Conservation (phyloP, 2,113 vertebrate genomes). For the Ctenomys sociabilis region DNA sequence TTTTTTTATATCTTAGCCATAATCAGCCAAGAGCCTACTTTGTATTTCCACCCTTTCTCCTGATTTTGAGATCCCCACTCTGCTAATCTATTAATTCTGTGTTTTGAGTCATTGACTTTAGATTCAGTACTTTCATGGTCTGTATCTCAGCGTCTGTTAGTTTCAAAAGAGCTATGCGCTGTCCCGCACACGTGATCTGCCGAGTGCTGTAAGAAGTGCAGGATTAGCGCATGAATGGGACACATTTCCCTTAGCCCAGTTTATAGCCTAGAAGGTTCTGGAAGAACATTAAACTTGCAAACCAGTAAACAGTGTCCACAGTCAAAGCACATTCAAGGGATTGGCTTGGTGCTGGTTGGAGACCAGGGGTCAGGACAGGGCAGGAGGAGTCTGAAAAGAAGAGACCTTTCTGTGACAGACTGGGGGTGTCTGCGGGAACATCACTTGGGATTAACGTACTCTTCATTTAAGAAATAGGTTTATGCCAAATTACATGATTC, state of each 20-base stretch:
- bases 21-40: conserved; percentile 37
- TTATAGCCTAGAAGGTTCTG: not conserved
- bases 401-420: not conserved
- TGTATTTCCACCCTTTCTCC: conserved; percentile 57
- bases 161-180: conserved; percentile 11
- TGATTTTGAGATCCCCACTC: not conserved
- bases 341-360: not conserved
- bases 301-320: not conserved
- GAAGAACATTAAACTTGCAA: conserved; percentile 1
- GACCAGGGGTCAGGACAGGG: not conserved
- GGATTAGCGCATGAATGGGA: conserved; percentile 25
- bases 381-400: not conserved
- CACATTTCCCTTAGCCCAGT: not conserved
- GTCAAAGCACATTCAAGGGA: not conserved
- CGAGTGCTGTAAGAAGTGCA: not conserved
- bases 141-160: not conserved
- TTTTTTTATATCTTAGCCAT: conserved; percentile 37
- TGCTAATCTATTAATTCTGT: conserved; percentile 50
- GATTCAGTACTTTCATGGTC: conserved; percentile 24
- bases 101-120: conserved; percentile 41
- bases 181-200: not conserved
- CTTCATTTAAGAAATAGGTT: conserved; percentile 43
- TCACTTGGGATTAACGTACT: not conserved
- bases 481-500: not conserved
- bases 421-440: accelerated